Conservation (phyloP, 2,797 vertebrate species). For the Schizopygopsis malacanthus region DNA sequence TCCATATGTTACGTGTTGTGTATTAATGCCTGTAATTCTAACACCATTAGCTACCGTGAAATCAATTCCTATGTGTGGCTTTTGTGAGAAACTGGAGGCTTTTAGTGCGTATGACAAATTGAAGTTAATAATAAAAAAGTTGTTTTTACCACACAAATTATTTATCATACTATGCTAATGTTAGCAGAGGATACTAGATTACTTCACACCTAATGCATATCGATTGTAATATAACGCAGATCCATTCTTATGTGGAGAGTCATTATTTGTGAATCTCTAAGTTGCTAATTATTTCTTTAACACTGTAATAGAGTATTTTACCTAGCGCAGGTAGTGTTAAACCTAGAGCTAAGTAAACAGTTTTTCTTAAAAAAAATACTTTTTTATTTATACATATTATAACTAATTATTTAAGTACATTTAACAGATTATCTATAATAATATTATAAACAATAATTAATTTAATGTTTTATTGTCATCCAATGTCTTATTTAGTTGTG, state of each 20-base stretch:
- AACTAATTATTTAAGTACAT: not conserved
- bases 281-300: conserved; percentile 17
- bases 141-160: conserved; percentile 27
- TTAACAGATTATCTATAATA: not conserved
- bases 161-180: conserved; percentile 34
- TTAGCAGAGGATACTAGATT: conserved; percentile 16
- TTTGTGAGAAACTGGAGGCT: conserved; percentile 24
- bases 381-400: not conserved
- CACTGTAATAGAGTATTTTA: not conserved
- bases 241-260: conserved; percentile 20
- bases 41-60: conserved; percentile 42
- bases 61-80: conserved; percentile 39
- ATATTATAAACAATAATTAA: not conserved
- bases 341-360: not conserved
- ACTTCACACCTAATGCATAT: conserved; percentile 34
- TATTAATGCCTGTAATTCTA: conserved; percentile 55
- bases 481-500: not conserved
- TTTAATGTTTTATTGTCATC: not conserved
- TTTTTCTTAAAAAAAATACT: not conserved
- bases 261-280: not conserved
- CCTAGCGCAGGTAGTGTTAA: not conserved
- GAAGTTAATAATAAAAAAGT: conserved; percentile 31
- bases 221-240: conserved; percentile 8
- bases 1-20: conserved; percentile 51
- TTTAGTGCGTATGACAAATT: conserved; percentile 19